A percentile compares a stretch with the other conserved stretches of the same genome.
Evolutionary conservation across 2,888 invertebrate genomes (phyloP).

Genomic region (Clunio marinus): DNA sequence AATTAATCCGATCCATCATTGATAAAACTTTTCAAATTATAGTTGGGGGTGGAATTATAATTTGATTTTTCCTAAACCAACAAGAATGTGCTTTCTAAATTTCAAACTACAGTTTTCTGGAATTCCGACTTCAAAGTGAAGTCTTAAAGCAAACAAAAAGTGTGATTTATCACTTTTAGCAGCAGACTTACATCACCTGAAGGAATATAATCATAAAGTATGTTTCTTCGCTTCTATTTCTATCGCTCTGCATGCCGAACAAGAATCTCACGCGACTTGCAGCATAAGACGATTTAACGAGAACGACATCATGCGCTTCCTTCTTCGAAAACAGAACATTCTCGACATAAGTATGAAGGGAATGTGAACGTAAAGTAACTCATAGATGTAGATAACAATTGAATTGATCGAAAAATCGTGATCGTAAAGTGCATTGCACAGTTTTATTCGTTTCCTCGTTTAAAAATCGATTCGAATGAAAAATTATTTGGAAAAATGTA

Average conservation of each 20-base stretch:
- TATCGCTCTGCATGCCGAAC: background rate
- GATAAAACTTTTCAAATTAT: no score
- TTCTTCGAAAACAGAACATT: background rate
- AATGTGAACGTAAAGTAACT: conserved; percentile 1
- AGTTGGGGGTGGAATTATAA: no score
- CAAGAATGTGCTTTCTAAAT: no score
- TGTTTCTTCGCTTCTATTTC: conserved; percentile 6
- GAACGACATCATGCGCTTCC: background rate
- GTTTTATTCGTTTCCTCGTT: background rate
- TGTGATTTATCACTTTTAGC: conserved; percentile 25
- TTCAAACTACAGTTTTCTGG: no score
- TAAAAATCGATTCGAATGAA: conserved; percentile 37
- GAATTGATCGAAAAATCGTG: conserved; percentile 38
- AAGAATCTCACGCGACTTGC: background rate
- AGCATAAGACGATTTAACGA: background rate
- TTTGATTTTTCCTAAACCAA: no score
- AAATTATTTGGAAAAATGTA: background rate
- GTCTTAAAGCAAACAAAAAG: no score
- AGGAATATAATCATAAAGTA: conserved; percentile 13
- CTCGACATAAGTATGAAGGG: conserved; percentile 8
- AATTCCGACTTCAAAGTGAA: no score
- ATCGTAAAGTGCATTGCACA: conserved; percentile 37
- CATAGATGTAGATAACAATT: conserved; percentile 28
- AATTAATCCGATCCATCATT: no score
- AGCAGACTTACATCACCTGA: conserved; percentile 8